Evolutionary conservation across 1,140 invertebrate genomes (phyloP), one percentile per base, ranked within the genome.

Genomic region (Zaprionus capensis): DNA sequence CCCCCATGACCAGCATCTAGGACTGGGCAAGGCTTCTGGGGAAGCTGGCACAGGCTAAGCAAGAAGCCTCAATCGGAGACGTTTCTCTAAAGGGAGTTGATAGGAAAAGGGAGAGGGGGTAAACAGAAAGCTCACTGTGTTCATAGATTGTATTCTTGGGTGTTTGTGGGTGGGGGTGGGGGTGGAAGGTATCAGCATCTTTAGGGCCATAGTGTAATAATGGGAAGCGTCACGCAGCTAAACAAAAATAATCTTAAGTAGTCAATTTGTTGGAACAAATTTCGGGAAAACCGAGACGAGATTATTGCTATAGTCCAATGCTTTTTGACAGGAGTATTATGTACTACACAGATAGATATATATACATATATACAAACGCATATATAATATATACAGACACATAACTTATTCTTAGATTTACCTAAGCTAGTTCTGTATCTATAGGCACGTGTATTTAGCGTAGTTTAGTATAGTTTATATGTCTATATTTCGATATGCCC

Each of bases 91-190:
- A n/a, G 22, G 31, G 28, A 51, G 20, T 51, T 12, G 46, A 4
- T 22, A 5, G 4, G 2, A 3, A 46, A 17, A 46, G 53, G 66
- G 59, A 68, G 67, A 73, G 24, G 49, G 28, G 61, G 65, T 72
- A 55, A 76, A 68, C 72, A 79, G 85, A 76, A 80, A 90, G 86
- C 85, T 80, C 56, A 90, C 86, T 90, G 85, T 90, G 85, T 90
- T 90, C 82, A 78, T 90, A 81, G 84, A 73, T 78, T 76, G 74
- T 87, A 87, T 65, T 26, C 57, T 49, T 51, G 65, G 57, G 64
- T 22, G 38, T 15, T 38, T 20, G 34, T 28, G 56, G 34, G 22
- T 34, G 31, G 31, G 41, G 41, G 41, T 6, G 5, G 15, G 38
- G 15, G 15, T 41, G 38, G 15, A 53, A 26, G 11, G 11, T n/a